phyloP scores from a whole-genome alignment of 2,797 vertebrate genomes.

The Pteropus rufus region DNA sequence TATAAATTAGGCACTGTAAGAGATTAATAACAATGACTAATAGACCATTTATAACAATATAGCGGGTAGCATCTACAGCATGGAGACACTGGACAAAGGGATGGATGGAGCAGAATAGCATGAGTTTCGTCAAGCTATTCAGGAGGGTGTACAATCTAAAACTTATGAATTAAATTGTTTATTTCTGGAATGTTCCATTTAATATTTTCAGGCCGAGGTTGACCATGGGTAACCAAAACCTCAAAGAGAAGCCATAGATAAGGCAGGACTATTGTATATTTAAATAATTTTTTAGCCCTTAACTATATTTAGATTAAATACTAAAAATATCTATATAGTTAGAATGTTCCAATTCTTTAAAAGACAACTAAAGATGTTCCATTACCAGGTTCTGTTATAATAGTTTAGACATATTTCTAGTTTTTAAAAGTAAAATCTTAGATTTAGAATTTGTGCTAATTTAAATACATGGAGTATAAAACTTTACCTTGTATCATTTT shows the following conservation, averaged over 20 bases:
- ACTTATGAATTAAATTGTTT: not conserved
- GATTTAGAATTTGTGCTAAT: slow-evolving; percentile 36
- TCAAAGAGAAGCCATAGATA: not conserved
- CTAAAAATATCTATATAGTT: not conserved
- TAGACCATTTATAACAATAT: not conserved
- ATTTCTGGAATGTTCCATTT: not conserved
- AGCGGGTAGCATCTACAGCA: not conserved
- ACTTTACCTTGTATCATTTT: not conserved
- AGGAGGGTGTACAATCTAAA: not conserved
- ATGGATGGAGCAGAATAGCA: not conserved
- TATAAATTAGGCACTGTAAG: not conserved
- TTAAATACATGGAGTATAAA: slow-evolving; percentile 7
- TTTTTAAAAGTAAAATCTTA: slow-evolving; percentile 19
- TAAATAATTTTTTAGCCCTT: not conserved
- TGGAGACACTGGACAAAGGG: not conserved
- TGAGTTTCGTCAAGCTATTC: not conserved
- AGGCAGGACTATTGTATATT: not conserved
- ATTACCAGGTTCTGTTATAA: not conserved
- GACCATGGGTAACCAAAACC: not conserved
- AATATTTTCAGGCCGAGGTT: not conserved
- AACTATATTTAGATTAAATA: slow-evolving; percentile 1
- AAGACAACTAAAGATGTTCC: slow-evolving; percentile 15
- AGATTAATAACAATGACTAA: not conserved
- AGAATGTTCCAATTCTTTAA: slow-evolving; percentile 32
- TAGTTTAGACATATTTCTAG: not conserved